Evolutionary conservation across 2,113 vertebrate species (phyloP).

Genomic region (Neofelis nebulosa): DNA sequence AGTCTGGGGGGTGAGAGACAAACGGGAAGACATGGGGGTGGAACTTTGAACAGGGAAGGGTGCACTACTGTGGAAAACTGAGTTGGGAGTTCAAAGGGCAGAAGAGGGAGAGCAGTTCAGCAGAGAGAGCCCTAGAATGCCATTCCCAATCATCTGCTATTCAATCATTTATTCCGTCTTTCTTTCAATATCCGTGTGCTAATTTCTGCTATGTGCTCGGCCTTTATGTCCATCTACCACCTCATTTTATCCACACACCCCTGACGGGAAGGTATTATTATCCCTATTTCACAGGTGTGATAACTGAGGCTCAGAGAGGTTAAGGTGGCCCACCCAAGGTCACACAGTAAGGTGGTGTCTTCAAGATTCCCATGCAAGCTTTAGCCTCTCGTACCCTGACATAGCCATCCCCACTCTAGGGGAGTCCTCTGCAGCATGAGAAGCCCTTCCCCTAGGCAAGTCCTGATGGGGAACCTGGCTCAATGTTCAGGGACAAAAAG

Average conservation of each 20-base stretch:
- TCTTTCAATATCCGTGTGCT: not conserved
- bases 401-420: not conserved
- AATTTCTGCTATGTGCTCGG: not conserved
- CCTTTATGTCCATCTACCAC: not conserved
- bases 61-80: not conserved
- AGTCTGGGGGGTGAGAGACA: not conserved
- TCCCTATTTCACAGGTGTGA: not conserved
- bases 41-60: not conserved
- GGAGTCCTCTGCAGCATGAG: not conserved
- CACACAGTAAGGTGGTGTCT: not conserved
- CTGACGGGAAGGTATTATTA: not conserved
- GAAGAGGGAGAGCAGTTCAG: not conserved
- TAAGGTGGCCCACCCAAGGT: not conserved
- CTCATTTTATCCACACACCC: not conserved
- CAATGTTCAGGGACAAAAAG: not conserved
- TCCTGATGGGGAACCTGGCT: not conserved
- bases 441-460: not conserved
- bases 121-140: not conserved
- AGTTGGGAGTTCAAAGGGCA: not conserved
- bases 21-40: not conserved
- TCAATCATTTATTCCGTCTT: not conserved
- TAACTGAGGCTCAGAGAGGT: not conserved
- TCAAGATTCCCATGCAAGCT: not conserved
- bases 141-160: not conserved
- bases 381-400: not conserved